Base-by-base conservation (phyloP, 2,113 vertebrate species). In the Elephas maximus region DNA sequence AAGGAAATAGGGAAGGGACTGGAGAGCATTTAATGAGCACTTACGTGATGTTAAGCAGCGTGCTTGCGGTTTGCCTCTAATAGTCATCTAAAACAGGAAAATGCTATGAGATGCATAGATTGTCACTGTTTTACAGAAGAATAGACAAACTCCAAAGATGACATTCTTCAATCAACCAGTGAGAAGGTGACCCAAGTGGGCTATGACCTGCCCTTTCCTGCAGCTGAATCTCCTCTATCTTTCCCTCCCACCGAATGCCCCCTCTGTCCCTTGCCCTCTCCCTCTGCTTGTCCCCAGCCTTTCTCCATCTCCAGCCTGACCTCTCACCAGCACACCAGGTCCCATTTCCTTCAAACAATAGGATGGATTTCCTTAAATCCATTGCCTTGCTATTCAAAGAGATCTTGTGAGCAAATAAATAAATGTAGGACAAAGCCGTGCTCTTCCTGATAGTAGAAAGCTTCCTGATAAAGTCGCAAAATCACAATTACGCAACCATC, bases 381-480 rank as follows among this genome's bases (percentile, higher is more conserved):
- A 2, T 5, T 4, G 18, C 12, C 26, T 30, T 74, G 51, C 12
- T 8, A 8, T 23, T 67, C 37, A 62, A 1, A 53, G 57, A 41
- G 8, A 53, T 26, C 4, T 33, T 69, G 28, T 69, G 28, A 69
- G 65, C 65, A 69, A 69, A 69, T 69, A 69, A 69, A 69, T 69
- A 14, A 14, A 28, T 30, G 26, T 26, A 3, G 63, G 63, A 69
- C 28, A 69, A 69, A 5, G 65, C 65, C 30, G 65, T 30, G 28
- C 28, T n/a, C 74, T 67, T 67, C 63, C 45, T 37, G 23, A 6
- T 0, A 26, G 12, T 8, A 18, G n/a, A 53, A 89, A 41, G 41
- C 21, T 26, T 4, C 30, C 65, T 1, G 37, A 48, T 12, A 2
- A 51, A 4, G 0, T 2, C 1, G 41, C 0, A 24, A 11, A 23